Percentiles rank a stretch among this genome's conserved stretches.
These are phyloP conservation scores for Nycticryphes semicollaris DNA, from an alignment of 2,113 vertebrate species.

Conservation along the genomic window DNA sequence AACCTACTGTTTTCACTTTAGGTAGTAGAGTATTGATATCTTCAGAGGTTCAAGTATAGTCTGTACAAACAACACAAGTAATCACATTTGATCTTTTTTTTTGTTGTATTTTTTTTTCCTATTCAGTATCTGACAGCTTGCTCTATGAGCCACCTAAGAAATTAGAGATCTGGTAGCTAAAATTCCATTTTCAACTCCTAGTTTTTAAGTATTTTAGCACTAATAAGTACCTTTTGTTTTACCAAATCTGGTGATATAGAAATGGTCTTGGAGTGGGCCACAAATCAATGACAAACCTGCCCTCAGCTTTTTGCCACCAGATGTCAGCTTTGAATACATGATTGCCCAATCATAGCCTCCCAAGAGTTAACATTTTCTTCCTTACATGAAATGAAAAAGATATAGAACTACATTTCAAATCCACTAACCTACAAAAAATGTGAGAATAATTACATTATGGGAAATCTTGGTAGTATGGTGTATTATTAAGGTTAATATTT, in stretches of 20 bases:
- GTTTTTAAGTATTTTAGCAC: background rate
- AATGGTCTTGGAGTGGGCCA: background rate
- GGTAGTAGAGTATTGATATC: background rate
- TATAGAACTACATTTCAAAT: background rate
- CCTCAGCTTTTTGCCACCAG: background rate
- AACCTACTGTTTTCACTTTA: background rate
- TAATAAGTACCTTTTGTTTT: background rate
- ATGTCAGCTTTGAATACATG: background rate
- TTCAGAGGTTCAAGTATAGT: background rate
- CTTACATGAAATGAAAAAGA: background rate
- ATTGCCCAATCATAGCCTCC: background rate
- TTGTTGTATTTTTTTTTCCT: rapidly evolving
- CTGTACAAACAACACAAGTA: background rate
- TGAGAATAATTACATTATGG: background rate
- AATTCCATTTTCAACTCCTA: background rate
- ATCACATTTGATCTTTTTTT: background rate
- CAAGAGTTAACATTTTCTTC: background rate
- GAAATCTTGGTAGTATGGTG: background rate
- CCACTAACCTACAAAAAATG: background rate
- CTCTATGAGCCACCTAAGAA: background rate
- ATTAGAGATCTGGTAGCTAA: background rate
- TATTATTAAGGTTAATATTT: background rate
- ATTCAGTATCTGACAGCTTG: background rate
- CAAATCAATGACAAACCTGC: background rate
- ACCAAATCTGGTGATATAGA: background rate